A percentile compares a stretch with the other conserved stretches of the same genome.
Evolutionary conservation across 2,113 vertebrate species (phyloP).

Genomic region (Lanius collurio): DNA sequence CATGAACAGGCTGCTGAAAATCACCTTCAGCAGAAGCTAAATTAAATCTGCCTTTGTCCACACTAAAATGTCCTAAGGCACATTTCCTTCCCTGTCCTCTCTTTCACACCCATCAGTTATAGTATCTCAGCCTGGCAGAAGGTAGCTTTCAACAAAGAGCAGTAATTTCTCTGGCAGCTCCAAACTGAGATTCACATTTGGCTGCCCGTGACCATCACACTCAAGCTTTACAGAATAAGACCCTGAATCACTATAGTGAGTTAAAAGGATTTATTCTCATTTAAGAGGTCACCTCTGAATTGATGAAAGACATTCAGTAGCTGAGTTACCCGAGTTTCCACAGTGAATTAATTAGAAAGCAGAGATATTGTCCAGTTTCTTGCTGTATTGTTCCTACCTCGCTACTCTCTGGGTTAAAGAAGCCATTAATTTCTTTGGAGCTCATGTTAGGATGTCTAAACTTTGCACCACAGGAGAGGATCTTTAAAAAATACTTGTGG

Average conservation of each 20-base stretch:
- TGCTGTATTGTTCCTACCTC: neutral
- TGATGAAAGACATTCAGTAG: neutral
- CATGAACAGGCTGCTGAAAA: neutral
- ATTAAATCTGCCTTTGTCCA: neutral
- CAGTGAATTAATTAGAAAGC: neutral
- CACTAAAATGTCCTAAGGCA: neutral
- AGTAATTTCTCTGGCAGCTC: neutral
- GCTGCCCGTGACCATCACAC: neutral
- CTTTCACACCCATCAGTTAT: neutral
- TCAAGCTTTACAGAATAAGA: neutral
- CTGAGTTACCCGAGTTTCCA: neutral
- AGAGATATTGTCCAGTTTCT: neutral
- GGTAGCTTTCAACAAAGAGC: neutral
- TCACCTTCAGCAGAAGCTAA: neutral
- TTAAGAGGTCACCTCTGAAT: neutral
- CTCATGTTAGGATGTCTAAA: neutral
- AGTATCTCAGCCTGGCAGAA: neutral
- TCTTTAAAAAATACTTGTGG: neutral
- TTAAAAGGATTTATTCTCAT: constrained; percentile 7
- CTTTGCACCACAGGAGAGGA: neutral
- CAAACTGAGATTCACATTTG: neutral
- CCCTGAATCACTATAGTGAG: neutral
- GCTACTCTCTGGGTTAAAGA: neutral
- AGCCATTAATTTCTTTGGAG: neutral
- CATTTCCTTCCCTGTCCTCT: neutral